These are phyloP conservation scores for Copsychus sechellarum DNA, from an alignment of 2,113 vertebrate species.

Conservation along the genomic window DNA sequence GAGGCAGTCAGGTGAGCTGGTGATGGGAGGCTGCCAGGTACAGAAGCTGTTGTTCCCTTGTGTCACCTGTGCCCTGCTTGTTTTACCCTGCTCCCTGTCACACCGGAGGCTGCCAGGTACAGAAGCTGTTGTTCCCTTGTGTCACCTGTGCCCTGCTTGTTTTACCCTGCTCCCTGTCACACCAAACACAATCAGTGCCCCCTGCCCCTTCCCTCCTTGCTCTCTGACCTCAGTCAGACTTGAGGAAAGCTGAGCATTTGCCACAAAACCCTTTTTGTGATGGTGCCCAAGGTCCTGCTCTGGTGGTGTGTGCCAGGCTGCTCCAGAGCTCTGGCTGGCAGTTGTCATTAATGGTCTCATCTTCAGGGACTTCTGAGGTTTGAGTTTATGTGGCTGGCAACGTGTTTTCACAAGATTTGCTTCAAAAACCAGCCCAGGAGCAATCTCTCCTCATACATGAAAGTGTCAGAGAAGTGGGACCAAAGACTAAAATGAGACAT, in stretches of 20 bases:
- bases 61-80: background rate
- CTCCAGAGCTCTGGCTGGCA: background rate
- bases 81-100: background rate
- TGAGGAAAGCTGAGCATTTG: background rate
- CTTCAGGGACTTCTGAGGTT: background rate
- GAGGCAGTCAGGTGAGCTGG: background rate
- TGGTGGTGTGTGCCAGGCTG: background rate
- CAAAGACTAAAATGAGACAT: background rate
- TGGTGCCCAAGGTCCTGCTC: background rate
- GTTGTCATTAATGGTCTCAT: background rate
- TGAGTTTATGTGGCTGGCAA: background rate
- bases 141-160: background rate
- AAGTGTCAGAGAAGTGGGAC: background rate
- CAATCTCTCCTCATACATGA: background rate
- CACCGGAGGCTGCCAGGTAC: background rate
- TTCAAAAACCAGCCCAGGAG: background rate
- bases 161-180: background rate
- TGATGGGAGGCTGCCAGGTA: background rate
- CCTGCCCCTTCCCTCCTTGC: background rate
- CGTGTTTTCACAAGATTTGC: rapidly evolving
- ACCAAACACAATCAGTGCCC: background rate
- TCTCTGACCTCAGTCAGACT: rapidly evolving
- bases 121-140: background rate
- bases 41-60: background rate
- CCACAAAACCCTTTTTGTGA: background rate